These are phyloP conservation scores for Brachionus sp. DNA, from an alignment of 1,140 invertebrate species.

Conservation along the genomic window DNA sequence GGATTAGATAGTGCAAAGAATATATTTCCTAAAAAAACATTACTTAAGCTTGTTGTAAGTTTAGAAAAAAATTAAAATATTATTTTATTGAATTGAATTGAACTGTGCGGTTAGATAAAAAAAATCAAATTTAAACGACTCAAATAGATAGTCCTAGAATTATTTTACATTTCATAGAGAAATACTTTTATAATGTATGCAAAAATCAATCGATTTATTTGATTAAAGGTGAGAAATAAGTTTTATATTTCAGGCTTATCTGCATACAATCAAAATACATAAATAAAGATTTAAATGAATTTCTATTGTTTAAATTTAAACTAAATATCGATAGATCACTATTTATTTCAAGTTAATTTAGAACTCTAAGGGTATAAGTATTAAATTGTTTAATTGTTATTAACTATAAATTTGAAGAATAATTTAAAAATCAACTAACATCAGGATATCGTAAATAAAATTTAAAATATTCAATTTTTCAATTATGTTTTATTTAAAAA, in stretches of 20 bases:
- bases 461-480: not conserved
- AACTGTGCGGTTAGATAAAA: not conserved
- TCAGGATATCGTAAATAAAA: not conserved
- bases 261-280: not conserved
- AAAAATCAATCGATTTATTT: constrained; percentile 1
- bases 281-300: not conserved
- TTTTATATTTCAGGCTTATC: not conserved
- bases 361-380: not conserved
- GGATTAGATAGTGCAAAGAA: not conserved
- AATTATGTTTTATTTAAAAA: not conserved
- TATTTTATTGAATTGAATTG: not conserved
- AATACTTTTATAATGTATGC: not conserved
- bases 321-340: not conserved
- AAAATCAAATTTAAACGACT: not conserved
- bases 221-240: not conserved
- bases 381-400: not conserved
- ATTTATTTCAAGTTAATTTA: not conserved
- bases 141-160: not conserved
- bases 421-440: not conserved
- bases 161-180: constrained; percentile 10
- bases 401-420: not conserved
- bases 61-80: not conserved
- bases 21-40: not conserved
- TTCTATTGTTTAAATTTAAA: not conserved
- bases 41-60: not conserved